Base-by-base conservation (phyloP, 1,140 invertebrate genomes). In the Trichomalopsis sarcophagae region DNA sequence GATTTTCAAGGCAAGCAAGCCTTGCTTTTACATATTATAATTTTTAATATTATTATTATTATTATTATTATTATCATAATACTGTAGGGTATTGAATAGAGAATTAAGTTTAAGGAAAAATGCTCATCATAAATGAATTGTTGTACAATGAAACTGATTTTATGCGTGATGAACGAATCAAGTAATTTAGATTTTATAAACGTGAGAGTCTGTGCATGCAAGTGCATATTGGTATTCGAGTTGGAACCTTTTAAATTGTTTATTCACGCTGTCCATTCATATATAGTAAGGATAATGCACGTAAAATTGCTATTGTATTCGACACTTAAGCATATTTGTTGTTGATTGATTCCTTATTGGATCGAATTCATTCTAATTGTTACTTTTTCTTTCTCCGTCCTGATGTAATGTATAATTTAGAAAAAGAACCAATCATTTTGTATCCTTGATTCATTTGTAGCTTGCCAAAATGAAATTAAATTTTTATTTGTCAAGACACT, bases 141-240 rank as follows among this genome's bases (percentile, higher is more conserved):
- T 87, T 87, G 73, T 87, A 87, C 33, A 83, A 85, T 81, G 81
- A 81, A 85, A 76, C 79, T 87, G 73, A 55, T 87, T 85, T 85
- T 44, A 85, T 87, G 84, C 81, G 82, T 84, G 77, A 83, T 85
- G 78, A 87, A 86, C 47, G 44, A 85, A 84, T 85, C 68, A 83
- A 87, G 40, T 85, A 85, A 85, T 83, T 83, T 85, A 87, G 73
- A 87, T 84, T 87, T 87, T 87, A 81, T 85, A 85, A 81, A 84
- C 36, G 21, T 80, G 50, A 87, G 81, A 82, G 27, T 78, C 66
- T 82, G 55, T 69, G 13, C 33, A 80, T 78, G 80, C 14, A 78
- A 40, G 30, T 86, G 33, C 81, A 86, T 47, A 81, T 74, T 79
- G 36, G 75, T 77, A 76, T 76, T 85, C 23, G 23, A 71, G 68